Base-by-base conservation (phyloP, 2,797 vertebrate genomes). In the Takifugu rubripes region DNA sequence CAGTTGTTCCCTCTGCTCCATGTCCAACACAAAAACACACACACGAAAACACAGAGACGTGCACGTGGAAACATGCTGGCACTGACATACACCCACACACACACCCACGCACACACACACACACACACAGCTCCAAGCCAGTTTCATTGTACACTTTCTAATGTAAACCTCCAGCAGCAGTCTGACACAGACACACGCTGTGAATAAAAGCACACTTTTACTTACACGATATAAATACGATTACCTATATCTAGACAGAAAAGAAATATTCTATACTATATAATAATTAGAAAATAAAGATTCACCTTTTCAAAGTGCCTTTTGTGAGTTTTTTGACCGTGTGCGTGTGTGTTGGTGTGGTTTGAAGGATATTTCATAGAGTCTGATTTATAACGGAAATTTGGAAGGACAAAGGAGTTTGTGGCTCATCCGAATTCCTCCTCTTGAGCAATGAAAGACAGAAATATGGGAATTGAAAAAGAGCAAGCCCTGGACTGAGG, bases 181-280 rank as follows among this genome's bases (percentile, higher is more conserved):
- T 89, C 84, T 87, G 80, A 86, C 74, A 74, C 59, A 67, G 85
- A 86, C 82, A 85, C 79, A 79, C 75, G 88, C 90, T 91, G 90
- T 92, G 88, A 85, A 86, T 84, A 79, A 90, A 92, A 92, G 91
- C 91, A 92, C 91, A 92, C 87, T 91, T 92, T 91, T 87, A 88
- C 82, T 84, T 88, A 87, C 87, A 85, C 88, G 76, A 82, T 87
- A 88, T 91, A 85, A 86, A 85, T 89, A 90, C 86, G 83, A 87
- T 85, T 81, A 89, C 79, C 74, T 88, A 87, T 90, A 90, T 88
- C 83, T 87, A 87, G 75, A 83, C 71, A 81, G 77, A 86, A 40
- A 40, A 75, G 82, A 67, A 87, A 70, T 88, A 88, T 87, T 88
- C 85, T 89, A 83, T 88, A 89, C 84, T 87, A 84, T 88, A 88